These are phyloP conservation scores for Conus betulinus DNA, from an alignment of 1,140 invertebrate genomes.

Conservation along the genomic window DNA sequence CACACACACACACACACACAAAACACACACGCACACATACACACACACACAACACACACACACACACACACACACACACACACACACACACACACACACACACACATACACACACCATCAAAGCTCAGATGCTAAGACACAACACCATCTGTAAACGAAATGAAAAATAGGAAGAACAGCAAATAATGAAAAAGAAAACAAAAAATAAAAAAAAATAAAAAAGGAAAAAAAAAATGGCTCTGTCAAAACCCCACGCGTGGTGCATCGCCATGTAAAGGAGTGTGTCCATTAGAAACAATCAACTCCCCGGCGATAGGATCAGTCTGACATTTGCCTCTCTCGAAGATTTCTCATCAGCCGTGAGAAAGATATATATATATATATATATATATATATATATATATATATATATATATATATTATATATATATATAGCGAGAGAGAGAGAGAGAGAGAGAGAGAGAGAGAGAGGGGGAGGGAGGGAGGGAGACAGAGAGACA, in stretches of 20 bases:
- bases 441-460: background rate
- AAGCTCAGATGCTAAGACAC: background rate
- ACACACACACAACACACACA: background rate
- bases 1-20: too few species aligned
- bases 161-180: background rate
- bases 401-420: too few species aligned
- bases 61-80: background rate
- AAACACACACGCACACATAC: background rate
- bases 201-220: background rate
- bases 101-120: too few species aligned
- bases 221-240: background rate
- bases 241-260: background rate
- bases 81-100: background rate
- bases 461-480: background rate
- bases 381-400: too few species aligned
- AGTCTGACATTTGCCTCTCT: background rate
- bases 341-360: background rate
- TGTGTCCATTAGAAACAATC: background rate
- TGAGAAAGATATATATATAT: too few species aligned
- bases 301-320: background rate
- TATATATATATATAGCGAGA: too few species aligned
- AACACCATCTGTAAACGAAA: background rate
- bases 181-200: background rate
- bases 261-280: background rate
- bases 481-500: background rate